Conservation (phyloP, 2,113 vertebrate species). For the Microtus richardsoni region DNA sequence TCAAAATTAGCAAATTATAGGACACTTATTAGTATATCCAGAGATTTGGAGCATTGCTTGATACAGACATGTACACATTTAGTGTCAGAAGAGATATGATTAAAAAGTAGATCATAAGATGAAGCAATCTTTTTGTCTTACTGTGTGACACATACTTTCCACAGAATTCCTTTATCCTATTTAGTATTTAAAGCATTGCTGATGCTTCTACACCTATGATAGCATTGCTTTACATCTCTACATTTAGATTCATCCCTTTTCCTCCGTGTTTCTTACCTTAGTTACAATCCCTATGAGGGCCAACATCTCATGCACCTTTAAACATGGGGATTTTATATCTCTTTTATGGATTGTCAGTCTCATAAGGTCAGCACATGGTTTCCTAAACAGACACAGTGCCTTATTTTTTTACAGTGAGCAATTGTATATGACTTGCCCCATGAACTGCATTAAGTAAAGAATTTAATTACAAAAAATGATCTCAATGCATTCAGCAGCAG, state of each 20-base stretch:
- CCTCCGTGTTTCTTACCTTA: background rate
- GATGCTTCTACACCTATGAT: background rate
- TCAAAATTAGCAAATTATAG: background rate
- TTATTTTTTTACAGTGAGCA: conserved; percentile 7
- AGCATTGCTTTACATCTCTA: background rate
- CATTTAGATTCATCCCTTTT: background rate
- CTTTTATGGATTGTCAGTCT: background rate
- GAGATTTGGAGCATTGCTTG: background rate
- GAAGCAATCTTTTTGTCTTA: background rate
- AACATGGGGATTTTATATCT: background rate
- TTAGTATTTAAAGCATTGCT: background rate
- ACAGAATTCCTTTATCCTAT: conserved; percentile 1
- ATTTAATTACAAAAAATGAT: conserved; percentile 26
- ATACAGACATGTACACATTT: background rate
- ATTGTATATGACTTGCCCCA: background rate
- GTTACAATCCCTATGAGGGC: background rate
- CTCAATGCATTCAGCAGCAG: background rate
- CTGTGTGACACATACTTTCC: background rate
- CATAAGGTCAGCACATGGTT: background rate
- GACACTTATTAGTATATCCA: background rate
- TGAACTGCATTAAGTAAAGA: conserved; percentile 39
- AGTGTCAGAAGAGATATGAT: background rate
- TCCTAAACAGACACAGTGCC: background rate
- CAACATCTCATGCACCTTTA: background rate
- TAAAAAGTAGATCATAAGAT: background rate